Conservation (phyloP, 2,888 invertebrate genomes). For the Tineola bisselliella region DNA sequence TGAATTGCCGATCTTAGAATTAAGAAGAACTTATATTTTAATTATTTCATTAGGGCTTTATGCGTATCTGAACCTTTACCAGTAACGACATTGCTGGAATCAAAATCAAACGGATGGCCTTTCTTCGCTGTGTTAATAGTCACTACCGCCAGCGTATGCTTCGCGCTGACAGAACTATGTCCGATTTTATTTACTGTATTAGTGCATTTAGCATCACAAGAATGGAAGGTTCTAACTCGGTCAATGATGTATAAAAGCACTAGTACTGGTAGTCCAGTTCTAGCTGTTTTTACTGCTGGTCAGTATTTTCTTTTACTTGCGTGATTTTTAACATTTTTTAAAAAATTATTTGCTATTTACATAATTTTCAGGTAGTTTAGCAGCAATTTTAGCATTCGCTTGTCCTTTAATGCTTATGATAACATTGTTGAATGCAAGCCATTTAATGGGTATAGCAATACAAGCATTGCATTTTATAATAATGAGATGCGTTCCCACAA, state of each 20-base stretch:
- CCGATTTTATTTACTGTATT: slow-evolving; percentile 65
- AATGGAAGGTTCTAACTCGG: slow-evolving; percentile 71
- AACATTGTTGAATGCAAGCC: slow-evolving; percentile 67
- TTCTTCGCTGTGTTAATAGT: slow-evolving; percentile 68
- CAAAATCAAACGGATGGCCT: slow-evolving; percentile 69
- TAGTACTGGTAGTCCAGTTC: slow-evolving; percentile 70
- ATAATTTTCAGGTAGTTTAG: slow-evolving; percentile 64
- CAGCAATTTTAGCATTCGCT: slow-evolving; percentile 71
- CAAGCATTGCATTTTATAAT: slow-evolving; percentile 60
- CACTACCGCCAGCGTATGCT: slow-evolving; percentile 67
- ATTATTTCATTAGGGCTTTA: too few species aligned
- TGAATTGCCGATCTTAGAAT: too few species aligned
- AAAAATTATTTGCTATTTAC: too few species aligned
- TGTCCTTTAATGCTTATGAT: slow-evolving; percentile 71
- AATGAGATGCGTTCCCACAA: slow-evolving; percentile 66
- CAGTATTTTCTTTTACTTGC: too few species aligned
- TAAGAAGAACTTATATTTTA: too few species aligned
- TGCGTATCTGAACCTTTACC: slow-evolving; percentile 35
- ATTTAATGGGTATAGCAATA: slow-evolving; percentile 57
- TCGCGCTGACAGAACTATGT: slow-evolving; percentile 71
- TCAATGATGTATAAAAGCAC: slow-evolving; percentile 70
- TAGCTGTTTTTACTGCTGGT: slow-evolving; percentile 73
- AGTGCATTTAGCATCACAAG: slow-evolving; percentile 67
- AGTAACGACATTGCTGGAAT: slow-evolving; percentile 68
- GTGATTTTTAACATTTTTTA: background rate